Evolutionary conservation across 2,113 vertebrate species (phyloP).

Genomic region (Trichechus manatus): DNA sequence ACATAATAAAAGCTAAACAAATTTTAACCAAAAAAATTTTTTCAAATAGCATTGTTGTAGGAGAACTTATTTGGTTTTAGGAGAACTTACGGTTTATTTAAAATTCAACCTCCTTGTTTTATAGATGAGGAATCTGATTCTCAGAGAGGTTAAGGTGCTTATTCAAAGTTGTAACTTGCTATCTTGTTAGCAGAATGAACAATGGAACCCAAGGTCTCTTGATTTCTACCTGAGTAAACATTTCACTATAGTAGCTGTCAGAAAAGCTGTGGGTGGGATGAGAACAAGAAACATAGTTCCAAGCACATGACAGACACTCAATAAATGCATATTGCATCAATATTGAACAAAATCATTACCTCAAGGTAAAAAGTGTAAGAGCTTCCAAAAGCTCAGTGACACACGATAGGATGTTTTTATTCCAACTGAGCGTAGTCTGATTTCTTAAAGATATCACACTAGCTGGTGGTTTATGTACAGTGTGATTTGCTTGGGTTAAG

Average conservation of each 20-base stretch:
- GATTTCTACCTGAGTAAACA: conserved; percentile 24
- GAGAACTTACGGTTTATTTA: background rate
- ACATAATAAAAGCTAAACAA: background rate
- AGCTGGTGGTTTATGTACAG: background rate
- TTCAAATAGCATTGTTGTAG: background rate
- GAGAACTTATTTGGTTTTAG: background rate
- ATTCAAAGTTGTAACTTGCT: background rate
- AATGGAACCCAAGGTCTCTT: background rate
- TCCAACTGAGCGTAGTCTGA: conserved; percentile 3
- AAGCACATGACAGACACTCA: background rate
- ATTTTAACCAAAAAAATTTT: conserved; percentile 22
- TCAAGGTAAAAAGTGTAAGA: conserved; percentile 41
- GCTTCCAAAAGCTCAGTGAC: conserved; percentile 16
- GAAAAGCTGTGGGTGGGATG: background rate
- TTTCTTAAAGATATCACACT: conserved; percentile 30
- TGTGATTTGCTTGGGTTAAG: conserved; percentile 29
- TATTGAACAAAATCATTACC: conserved; percentile 36
- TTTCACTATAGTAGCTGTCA: background rate
- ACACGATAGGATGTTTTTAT: conserved; percentile 1
- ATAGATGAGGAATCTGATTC: background rate
- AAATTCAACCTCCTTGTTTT: background rate
- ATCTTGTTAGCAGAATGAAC: background rate
- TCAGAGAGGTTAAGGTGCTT: background rate
- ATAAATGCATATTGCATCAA: background rate
- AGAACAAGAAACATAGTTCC: background rate